Percentiles rank a stretch among this genome's conserved stretches.
Evolutionary conservation across 2,888 invertebrate species (phyloP).

Genomic region (Atethmia centrago): DNA sequence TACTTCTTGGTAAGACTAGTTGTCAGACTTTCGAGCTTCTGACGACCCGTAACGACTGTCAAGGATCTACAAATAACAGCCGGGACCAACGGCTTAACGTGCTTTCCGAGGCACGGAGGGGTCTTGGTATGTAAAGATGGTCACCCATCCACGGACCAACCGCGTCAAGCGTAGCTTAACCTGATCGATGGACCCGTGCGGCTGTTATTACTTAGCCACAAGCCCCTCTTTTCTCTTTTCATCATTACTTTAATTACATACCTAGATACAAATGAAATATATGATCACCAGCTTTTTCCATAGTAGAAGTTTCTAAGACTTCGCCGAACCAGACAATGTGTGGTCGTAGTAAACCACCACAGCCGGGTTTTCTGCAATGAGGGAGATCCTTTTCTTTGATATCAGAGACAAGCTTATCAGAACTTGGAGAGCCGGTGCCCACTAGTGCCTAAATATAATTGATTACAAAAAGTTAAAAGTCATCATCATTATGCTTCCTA

Average conservation of each 20-base stretch:
- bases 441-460: slow-evolving; percentile 78
- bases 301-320: slow-evolving; percentile 91
- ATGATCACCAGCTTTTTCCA: slow-evolving; percentile 91
- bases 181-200: too few species aligned
- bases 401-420: slow-evolving; percentile 85
- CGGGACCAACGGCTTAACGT: too few species aligned
- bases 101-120: too few species aligned
- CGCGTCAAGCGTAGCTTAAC: too few species aligned
- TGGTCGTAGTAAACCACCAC: slow-evolving; percentile 93
- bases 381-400: slow-evolving; percentile 93
- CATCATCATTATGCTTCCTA: background rate
- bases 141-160: too few species aligned
- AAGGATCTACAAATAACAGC: too few species aligned
- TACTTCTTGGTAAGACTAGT: too few species aligned
- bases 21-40: too few species aligned
- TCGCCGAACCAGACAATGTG: slow-evolving; percentile 97
- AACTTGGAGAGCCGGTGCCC: slow-evolving; percentile 92
- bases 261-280: background rate
- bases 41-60: too few species aligned
- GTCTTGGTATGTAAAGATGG: too few species aligned
- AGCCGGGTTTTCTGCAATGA: slow-evolving; percentile 91
- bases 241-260: background rate
- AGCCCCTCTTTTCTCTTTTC: too few species aligned
- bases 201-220: too few species aligned
- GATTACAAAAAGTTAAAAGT: background rate